Conservation (phyloP, 2,113 vertebrate species). For the Pangasianodon hypophthalmus region DNA sequence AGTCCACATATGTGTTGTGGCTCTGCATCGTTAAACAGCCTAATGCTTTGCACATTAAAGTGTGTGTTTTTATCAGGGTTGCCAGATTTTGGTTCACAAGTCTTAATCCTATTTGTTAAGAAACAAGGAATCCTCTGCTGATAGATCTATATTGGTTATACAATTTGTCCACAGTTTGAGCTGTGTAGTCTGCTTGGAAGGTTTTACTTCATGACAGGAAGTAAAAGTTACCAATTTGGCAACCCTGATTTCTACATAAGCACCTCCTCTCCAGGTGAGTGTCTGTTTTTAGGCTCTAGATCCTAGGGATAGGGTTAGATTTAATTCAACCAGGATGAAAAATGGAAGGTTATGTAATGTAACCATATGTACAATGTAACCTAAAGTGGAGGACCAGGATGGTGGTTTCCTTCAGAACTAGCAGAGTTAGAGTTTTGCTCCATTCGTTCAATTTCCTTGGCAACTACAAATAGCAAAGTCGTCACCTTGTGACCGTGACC, state of each 20-base stretch:
- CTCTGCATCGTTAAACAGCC: background rate
- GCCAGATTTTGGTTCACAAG: background rate
- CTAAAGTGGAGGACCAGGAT: background rate
- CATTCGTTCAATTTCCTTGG: background rate
- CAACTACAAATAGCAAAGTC: background rate
- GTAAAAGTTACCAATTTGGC: background rate
- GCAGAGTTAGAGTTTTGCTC: background rate
- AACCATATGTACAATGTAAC: no score
- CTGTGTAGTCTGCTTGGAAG: background rate
- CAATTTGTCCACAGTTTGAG: background rate
- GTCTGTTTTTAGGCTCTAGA: background rate
- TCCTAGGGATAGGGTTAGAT: background rate
- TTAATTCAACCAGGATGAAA: background rate
- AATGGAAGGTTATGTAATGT: background rate
- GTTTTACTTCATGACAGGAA: background rate
- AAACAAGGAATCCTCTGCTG: background rate
- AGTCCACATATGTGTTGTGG: no score
- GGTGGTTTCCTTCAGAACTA: background rate
- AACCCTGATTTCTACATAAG: background rate
- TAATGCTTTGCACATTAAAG: background rate
- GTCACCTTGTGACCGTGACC: background rate
- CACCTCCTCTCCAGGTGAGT: background rate
- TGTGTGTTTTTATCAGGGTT: background rate
- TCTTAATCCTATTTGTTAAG: background rate
- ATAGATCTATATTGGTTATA: background rate